Evolutionary conservation across 2,797 vertebrate species (phyloP), one percentile per base, ranked within the genome.

Genomic region (Choloepus didactylus): DNA sequence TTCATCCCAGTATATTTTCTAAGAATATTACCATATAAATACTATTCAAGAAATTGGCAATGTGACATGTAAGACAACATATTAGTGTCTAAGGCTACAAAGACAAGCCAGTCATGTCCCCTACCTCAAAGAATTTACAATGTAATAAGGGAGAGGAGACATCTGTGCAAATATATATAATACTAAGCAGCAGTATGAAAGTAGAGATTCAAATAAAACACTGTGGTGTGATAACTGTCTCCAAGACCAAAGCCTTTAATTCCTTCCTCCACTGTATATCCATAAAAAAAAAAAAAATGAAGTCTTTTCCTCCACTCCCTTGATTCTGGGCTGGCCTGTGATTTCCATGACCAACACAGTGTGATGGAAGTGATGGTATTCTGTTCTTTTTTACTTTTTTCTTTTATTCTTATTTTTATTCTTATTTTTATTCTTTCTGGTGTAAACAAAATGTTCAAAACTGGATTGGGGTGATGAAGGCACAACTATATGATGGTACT

Each of bases 1-100:
- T 72, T 87, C 15, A 79, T 46, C 25, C 51, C 27, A 41, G 27
- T 67, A 62, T 69, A 49, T 67, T 89, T 94, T 72, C 76, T 29
- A 93, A 73, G n/a, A 76, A 87, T 75, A 89, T 9, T 87, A 23
- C 25, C 66, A 84, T 51, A n/a, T 80, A 75, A 87, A 76, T 80
- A 87, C 5, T 87, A 79, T 31, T 79, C 18, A 86, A 93, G 59
- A 89, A 86, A 44, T 0, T 0, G n/a, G 59, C 75, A 79, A 5
- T 89, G 3, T 72, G 41, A 64, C 19, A 2, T 66, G 29, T 75
- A 35, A 88, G 56, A 77, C 49, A 54, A 70, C n/a, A 73, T 6
- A 75, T 60, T 59, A 76, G 38, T 62, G n/a, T 35, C 64, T 56
- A 62, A 31, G 18, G 16, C n/a, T 83, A n/a, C 59, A 70, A 87